Evolutionary conservation across 2,797 vertebrate genomes (phyloP).

Genomic region (Trichosurus vulpecula): DNA sequence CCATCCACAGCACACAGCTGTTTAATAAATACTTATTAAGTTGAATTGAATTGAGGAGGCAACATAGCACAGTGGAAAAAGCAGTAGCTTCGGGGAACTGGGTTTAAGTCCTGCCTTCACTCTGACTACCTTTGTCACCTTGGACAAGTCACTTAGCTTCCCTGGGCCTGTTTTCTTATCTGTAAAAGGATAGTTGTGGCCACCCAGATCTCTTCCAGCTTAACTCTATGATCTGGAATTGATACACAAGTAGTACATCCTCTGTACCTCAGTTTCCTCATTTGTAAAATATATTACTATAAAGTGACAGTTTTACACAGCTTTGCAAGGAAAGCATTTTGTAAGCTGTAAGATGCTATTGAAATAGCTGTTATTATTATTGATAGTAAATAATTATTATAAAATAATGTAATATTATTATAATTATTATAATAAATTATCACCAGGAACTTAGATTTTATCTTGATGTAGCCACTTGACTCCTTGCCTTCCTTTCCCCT

Average conservation of each 20-base stretch:
- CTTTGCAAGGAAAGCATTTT: neutral
- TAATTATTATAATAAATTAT: neutral
- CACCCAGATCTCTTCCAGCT: neutral
- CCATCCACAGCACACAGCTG: neutral
- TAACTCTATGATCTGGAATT: neutral
- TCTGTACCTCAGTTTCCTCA: neutral
- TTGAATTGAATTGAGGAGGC: neutral
- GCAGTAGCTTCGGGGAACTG: neutral
- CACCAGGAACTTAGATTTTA: neutral
- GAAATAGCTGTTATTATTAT: neutral
- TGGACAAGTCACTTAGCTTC: neutral
- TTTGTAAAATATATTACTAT: neutral
- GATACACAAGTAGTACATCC: neutral
- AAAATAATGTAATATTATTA: neutral
- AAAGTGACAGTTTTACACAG: neutral
- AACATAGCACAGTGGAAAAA: neutral
- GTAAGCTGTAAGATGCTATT: neutral
- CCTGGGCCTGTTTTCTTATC: neutral
- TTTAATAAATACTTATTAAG: neutral
- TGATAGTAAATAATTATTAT: neutral
- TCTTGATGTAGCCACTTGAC: neutral
- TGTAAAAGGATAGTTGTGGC: neutral
- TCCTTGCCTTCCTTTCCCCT: neutral
- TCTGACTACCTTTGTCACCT: rapidly evolving
- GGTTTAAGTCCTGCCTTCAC: neutral